phyloP scores from a whole-genome alignment of 2,113 vertebrate species.

The Dipodomys stephensi region DNA sequence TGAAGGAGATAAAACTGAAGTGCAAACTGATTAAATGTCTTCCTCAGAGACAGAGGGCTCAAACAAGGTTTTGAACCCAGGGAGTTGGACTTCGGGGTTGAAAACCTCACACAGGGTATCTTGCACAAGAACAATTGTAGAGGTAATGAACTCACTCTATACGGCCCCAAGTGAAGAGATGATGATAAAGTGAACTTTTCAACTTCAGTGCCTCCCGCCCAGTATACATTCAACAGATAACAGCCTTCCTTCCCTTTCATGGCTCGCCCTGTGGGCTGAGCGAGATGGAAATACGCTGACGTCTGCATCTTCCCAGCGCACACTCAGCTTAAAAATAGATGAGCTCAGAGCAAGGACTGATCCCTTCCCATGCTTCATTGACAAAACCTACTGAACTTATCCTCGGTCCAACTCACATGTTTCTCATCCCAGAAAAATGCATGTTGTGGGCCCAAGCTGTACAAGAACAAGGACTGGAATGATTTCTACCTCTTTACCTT shows the following conservation, averaged over 20 bases:
- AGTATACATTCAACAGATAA: conserved; percentile 37
- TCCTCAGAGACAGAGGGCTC: not conserved
- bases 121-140: not conserved
- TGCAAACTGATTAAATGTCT: not conserved
- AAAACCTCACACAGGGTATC: not conserved
- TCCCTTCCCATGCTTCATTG: conserved; percentile 61
- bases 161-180: conserved; percentile 38
- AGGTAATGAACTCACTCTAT: conserved; percentile 3
- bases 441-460: not conserved
- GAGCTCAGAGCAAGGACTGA: conserved; percentile 26
- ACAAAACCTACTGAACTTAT: conserved; percentile 8
- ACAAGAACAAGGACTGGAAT: not conserved
- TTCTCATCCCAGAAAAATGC: conserved; percentile 64
- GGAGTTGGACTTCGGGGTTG: not conserved
- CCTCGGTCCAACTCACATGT: not conserved
- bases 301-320: conserved; percentile 59
- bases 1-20: not conserved
- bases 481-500: conserved; percentile 31
- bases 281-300: conserved; percentile 55
- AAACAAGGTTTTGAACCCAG: not conserved
- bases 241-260: conserved; percentile 37
- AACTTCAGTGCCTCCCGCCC: conserved; percentile 22
- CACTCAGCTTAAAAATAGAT: conserved; percentile 61
- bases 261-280: not conserved
- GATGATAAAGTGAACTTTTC: not conserved